phyloP scores from a whole-genome alignment of 2,113 vertebrate species.

The Strix uralensis region DNA sequence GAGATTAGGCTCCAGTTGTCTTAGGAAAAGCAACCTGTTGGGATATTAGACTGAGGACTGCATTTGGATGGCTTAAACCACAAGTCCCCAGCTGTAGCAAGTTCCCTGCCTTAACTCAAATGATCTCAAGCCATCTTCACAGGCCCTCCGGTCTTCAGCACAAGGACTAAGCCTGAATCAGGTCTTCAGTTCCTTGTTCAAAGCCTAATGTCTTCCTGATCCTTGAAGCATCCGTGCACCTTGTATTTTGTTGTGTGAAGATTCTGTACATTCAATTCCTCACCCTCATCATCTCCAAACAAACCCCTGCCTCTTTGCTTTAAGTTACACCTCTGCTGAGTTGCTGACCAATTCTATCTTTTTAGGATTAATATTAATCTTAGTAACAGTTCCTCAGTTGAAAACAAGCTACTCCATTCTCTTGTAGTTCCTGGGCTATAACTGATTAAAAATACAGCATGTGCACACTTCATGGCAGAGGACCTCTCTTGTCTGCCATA shows the following conservation, averaged over 20 bases:
- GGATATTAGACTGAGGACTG: not conserved
- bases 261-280: not conserved
- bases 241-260: not conserved
- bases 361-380: not conserved
- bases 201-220: not conserved
- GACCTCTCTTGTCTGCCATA: not conserved
- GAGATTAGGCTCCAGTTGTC: not conserved
- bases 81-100: not conserved
- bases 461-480: not conserved
- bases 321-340: not conserved
- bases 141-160: not conserved
- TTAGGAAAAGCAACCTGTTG: slow-evolving; percentile 23
- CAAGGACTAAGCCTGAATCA: not conserved
- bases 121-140: not conserved
- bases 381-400: not conserved
- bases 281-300: not conserved
- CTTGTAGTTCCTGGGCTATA: not conserved
- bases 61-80: not conserved
- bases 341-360: not conserved
- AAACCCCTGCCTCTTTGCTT: not conserved
- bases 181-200: not conserved
- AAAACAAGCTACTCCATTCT: not conserved
- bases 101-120: not conserved
- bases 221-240: not conserved
- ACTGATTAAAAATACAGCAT: not conserved